phyloP scores from a whole-genome alignment of 2,888 invertebrate species.

The Cephonodes hylas region DNA sequence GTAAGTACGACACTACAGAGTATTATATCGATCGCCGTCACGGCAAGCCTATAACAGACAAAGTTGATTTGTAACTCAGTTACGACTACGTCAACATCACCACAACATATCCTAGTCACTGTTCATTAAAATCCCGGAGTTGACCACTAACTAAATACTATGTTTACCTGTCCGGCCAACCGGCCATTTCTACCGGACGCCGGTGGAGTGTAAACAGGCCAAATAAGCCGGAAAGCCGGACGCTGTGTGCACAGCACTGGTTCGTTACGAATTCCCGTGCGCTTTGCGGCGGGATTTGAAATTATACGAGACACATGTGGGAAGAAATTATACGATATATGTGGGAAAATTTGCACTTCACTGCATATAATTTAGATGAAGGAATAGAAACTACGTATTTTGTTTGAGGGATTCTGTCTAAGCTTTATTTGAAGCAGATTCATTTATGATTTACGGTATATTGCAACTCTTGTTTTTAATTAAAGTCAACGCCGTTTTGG shows the following conservation, averaged over 20 bases:
- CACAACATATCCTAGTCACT: not conserved
- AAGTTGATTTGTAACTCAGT: no score
- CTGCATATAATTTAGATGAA: no score
- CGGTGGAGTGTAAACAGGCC: not conserved
- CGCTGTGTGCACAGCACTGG: not conserved
- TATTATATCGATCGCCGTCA: no score
- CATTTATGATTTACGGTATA: no score
- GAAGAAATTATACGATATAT: not conserved
- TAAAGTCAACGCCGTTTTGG: no score
- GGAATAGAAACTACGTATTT: no score
- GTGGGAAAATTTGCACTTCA: not conserved
- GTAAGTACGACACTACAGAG: no score
- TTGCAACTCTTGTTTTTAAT: no score
- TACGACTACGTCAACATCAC: not conserved
- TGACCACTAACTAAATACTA: not conserved
- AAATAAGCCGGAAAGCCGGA: not conserved
- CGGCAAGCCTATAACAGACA: no score
- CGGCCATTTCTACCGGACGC: not conserved
- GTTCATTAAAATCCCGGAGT: not conserved
- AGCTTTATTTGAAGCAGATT: no score
- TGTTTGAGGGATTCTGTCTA: no score
- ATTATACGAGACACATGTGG: not conserved
- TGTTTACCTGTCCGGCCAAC: not conserved
- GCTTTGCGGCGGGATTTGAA: not conserved
- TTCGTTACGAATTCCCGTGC: constrained; percentile 3